Evolutionary conservation across 2,888 invertebrate species (phyloP), one percentile per base, ranked within the genome.

Genomic region (Mesopsocus fuscifrons): DNA sequence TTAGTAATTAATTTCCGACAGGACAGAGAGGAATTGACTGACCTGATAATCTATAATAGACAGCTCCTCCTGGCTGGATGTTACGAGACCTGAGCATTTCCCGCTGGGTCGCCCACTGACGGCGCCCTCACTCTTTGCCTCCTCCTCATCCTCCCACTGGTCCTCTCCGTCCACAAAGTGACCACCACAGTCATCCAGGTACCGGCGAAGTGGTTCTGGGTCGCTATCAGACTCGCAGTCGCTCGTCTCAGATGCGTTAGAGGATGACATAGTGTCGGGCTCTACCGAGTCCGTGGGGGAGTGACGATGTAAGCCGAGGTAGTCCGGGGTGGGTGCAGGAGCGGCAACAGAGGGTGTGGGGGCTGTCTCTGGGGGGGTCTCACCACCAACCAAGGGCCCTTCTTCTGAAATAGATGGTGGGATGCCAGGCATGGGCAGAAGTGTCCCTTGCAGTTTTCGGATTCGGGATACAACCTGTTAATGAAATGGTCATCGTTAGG

Each of bases 161-260:
- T 38, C 38, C 20, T 38, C 38, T 17, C 38, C 38, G 9, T 38
- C 38, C 5, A 38, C 20, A 21, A 38, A 38, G 5, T 20, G 17
- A 5, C 38, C 38, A 13, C n/a, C 38, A 11, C 38, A 38, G 9
- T 5, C 18, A 9, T 21, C 38, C 18, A 38, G 13, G 20, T 38
- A 38, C 13, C 21, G 15, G 6, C 20, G 15, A 5, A 38, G 5
- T 5, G 20, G 20, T 11, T 38, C 38, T 17, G 16, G 18, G 6
- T 38, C 38, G 9, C 20, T 38, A 18, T 38, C 38, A 13, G 38
- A 20, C n/a, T 38, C 38, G 38, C 20, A 38, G n/a, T 38, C 38
- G 20, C 38, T 38, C 4, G 38, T 38, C 20, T 38, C 38, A 5
- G 38, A 38, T 5, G 20, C 38, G 20, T 38, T 38, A 6, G 38